These are phyloP conservation scores for Argya squamiceps DNA, from an alignment of 2,797 vertebrate genomes.

Conservation along the genomic window DNA sequence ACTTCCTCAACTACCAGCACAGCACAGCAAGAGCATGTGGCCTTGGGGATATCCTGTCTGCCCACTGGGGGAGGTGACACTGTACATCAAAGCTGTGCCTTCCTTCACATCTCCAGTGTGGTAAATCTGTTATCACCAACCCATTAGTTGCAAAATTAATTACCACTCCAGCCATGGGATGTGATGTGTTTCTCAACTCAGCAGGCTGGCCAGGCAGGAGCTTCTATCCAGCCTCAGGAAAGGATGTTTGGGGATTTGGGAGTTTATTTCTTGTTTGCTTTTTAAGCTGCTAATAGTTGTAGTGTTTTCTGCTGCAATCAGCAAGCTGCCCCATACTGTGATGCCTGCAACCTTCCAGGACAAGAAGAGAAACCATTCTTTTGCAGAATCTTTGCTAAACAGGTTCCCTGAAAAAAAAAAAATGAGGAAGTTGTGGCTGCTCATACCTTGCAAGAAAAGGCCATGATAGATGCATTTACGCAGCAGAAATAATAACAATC, in stretches of 20 bases:
- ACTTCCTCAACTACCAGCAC: background rate
- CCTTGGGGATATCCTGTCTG: constrained; percentile 5
- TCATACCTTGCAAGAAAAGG: background rate
- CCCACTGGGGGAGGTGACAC: background rate
- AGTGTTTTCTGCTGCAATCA: background rate
- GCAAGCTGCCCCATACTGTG: background rate
- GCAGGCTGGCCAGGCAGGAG: background rate
- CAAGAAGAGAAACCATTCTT: background rate
- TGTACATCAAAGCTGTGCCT: background rate
- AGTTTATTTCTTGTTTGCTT: background rate
- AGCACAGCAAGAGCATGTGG: background rate
- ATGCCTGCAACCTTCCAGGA: background rate
- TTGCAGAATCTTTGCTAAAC: background rate
- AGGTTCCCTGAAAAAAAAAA: constrained; percentile 32
- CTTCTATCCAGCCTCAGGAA: background rate
- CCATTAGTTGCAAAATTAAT: constrained; percentile 30
- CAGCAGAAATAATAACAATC: background rate
- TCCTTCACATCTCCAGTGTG: background rate
- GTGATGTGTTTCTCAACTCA: background rate
- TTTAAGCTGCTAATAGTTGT: background rate
- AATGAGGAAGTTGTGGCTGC: background rate
- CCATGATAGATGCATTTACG: background rate
- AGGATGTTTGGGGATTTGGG: background rate
- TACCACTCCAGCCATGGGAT: background rate
- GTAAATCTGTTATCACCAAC: background rate